Conservation (phyloP, 1,140 invertebrate species). For the Ectropis grisescens region DNA sequence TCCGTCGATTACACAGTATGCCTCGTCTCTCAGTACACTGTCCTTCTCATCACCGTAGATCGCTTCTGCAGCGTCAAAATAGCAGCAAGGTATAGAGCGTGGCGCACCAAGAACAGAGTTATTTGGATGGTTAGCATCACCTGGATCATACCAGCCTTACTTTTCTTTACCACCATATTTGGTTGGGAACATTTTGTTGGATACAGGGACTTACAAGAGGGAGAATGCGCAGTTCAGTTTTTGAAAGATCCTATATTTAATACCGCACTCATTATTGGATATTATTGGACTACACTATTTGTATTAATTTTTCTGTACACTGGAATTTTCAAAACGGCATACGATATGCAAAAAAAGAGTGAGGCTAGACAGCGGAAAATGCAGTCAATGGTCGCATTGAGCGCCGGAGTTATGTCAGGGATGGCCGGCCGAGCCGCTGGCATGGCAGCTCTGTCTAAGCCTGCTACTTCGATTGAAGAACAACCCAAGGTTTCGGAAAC, state of each 20-base stretch:
- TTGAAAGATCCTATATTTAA: slow-evolving; percentile 98
- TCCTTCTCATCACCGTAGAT: slow-evolving; percentile 98
- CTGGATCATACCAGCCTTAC: slow-evolving; percentile 96
- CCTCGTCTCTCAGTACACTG: slow-evolving; percentile 98
- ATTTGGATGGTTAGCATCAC: slow-evolving; percentile 96
- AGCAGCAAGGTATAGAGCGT: slow-evolving; percentile 96
- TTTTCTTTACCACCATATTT: slow-evolving; percentile 99
- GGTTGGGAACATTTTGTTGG: slow-evolving; percentile 99
- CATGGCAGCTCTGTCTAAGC: slow-evolving; percentile 82
- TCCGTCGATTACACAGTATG: slow-evolving; percentile 99
- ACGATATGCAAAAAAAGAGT: slow-evolving; percentile 98
- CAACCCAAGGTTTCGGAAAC: slow-evolving; percentile 71
- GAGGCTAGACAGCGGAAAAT: slow-evolving; percentile 95
- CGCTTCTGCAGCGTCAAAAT: slow-evolving; percentile 99
- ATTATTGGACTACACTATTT: slow-evolving; percentile 97
- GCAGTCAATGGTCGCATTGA: slow-evolving; percentile 92
- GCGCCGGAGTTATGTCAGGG: slow-evolving; percentile 88
- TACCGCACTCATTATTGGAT: slow-evolving; percentile 96
- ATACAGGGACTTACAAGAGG: slow-evolving; percentile 86
- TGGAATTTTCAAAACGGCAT: slow-evolving; percentile 98
- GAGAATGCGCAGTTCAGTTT: slow-evolving; percentile 97
- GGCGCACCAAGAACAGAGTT: slow-evolving; percentile 94
- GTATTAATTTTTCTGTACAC: slow-evolving; percentile 95
- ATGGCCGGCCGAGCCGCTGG: slow-evolving; percentile 91
- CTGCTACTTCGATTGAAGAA: slow-evolving; percentile 79